Evolutionary conservation across 2,797 vertebrate species (phyloP).

Genomic region (Rhodeus uyekii): DNA sequence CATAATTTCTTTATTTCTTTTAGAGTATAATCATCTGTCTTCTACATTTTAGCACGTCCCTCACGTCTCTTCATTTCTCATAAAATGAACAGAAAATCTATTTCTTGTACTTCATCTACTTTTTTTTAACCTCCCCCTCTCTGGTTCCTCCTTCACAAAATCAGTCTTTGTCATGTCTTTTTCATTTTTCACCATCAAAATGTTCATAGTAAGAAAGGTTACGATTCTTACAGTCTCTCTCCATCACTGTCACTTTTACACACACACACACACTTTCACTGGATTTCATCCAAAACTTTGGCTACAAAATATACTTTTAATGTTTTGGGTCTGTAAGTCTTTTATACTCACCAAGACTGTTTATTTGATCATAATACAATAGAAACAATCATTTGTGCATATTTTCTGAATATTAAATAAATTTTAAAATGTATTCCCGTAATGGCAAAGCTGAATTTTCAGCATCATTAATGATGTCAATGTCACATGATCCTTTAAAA

Average conservation of each 20-base stretch:
- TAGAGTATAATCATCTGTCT: not conserved
- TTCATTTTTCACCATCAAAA: slow-evolving; percentile 17
- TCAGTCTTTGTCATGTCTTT: not conserved
- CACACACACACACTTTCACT: not conserved
- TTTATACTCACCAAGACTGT: not conserved
- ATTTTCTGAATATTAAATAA: not conserved
- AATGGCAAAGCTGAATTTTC: not conserved
- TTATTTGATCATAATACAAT: not conserved
- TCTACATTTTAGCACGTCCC: not conserved
- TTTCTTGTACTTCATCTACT: not conserved
- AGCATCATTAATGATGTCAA: not conserved
- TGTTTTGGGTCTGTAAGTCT: not conserved
- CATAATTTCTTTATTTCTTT: not conserved
- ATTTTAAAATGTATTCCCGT: not conserved
- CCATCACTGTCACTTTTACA: slow-evolving; percentile 10
- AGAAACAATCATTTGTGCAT: too few relatives aligned
- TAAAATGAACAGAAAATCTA: slow-evolving; percentile 22
- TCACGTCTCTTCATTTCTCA: not conserved
- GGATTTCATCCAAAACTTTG: too few relatives aligned
- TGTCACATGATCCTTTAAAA: not conserved
- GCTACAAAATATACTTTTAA: not conserved
- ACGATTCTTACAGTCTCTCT: not conserved
- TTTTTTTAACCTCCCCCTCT: not conserved
- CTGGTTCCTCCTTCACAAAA: not conserved
- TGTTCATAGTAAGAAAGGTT: slow-evolving; percentile 1